Evolutionary conservation across 2,113 vertebrate species (phyloP), one percentile per base, ranked within the genome.

Genomic region (Channa argus): DNA sequence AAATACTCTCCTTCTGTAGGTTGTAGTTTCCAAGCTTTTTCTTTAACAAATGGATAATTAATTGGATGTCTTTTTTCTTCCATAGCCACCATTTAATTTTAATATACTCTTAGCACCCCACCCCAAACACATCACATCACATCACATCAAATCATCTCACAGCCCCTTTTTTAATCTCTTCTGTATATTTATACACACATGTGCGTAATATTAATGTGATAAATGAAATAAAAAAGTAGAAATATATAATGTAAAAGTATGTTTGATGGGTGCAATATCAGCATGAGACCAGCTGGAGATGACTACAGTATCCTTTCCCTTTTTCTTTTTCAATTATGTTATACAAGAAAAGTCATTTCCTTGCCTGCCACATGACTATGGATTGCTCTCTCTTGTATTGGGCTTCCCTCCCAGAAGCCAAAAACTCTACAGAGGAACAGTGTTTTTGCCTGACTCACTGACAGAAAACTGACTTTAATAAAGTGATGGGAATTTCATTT

Each of bases 201-300:
- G 38, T 45, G 24, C 43, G 45, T 66, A 75, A 86, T 90, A 92
- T 91, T 90, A 80, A 65, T 13, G n/a, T 71, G 78, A 88, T 91
- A 90, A 91, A 86, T 92, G 85, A 81, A 59, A 69, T 71, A 65
- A 74, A 24, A 24, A 24, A 24, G 1, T 1, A 24, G 24, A 24
- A 24, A 24, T 24, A 24, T 24, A 24, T 24, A 24, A 24, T 1
- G 24, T 24, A 24, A 24, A 84, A 84, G 87, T 77, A 79, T 85
- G 86, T 90, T 79, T 84, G 78, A 84, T 85, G 62, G 83, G 71
- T 44, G 39, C 82, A 89, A 88, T 91, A 90, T 89, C 72, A 53
- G 38, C 38, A 41, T 46, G 41, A 82, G 80, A 84, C 87, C 77
- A 67, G 83, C 69, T 58, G 9, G 71, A 77, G 67, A 87, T 63